Conservation (phyloP, 2,113 vertebrate species). For the Phalacrocorax brasilianus region DNA sequence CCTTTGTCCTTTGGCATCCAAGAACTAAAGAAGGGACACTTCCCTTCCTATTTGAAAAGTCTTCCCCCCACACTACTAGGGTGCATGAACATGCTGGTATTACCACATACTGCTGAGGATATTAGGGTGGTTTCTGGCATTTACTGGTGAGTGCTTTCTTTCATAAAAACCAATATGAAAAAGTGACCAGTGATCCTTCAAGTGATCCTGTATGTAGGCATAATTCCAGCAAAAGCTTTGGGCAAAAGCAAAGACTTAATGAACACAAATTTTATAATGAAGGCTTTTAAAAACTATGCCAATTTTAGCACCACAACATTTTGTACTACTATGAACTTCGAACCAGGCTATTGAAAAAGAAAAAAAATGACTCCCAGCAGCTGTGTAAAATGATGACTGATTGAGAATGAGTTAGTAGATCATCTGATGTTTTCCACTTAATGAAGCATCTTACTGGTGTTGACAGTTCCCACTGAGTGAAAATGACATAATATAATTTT, state of each 20-base stretch:
- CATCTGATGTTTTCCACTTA: constrained; percentile 44
- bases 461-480: constrained; percentile 52
- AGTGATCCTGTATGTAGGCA: not conserved
- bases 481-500: constrained; percentile 53
- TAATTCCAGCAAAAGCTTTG: not conserved
- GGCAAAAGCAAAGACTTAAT: not conserved
- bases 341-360: not conserved
- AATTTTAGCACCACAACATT: not conserved
- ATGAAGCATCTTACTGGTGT: constrained; percentile 52
- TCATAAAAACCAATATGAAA: not conserved
- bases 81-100: not conserved
- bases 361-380: not conserved
- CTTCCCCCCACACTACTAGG: fast-evolving
- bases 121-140: not conserved
- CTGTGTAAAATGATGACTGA: constrained; percentile 32
- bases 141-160: not conserved
- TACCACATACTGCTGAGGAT: not conserved
- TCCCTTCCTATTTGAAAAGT: not conserved
- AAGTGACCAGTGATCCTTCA: not conserved
- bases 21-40: not conserved
- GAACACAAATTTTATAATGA: not conserved
- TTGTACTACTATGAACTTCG: not conserved
- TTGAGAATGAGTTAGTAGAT: constrained; percentile 13
- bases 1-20: not conserved
- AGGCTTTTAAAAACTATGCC: not conserved